Evolutionary conservation across 2,113 vertebrate genomes (phyloP).

Genomic region (Mellivora capensis): DNA sequence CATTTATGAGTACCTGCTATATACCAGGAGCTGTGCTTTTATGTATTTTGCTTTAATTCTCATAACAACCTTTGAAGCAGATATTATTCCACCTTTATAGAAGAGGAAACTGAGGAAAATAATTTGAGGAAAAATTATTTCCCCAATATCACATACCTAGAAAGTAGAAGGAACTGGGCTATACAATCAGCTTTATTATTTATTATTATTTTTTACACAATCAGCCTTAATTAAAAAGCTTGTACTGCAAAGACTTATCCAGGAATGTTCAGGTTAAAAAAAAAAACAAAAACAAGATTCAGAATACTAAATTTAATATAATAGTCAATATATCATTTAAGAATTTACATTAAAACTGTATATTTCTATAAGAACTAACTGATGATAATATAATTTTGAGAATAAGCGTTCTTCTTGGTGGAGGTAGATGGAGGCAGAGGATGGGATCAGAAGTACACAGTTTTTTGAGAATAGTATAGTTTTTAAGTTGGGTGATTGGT

Average conservation of each 20-base stretch:
- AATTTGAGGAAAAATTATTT: conserved; percentile 14
- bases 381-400: conserved; percentile 1
- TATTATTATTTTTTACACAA: not conserved
- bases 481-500: not conserved
- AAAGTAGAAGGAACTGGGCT: not conserved
- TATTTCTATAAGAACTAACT: conserved; percentile 13
- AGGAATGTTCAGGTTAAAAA: not conserved
- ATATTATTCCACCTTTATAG: not conserved
- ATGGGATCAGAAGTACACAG: not conserved
- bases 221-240: not conserved
- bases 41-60: conserved; percentile 21
- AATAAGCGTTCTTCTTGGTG: not conserved
- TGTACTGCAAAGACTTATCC: not conserved
- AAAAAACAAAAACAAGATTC: not conserved
- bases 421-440: not conserved
- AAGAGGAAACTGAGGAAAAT: not conserved
- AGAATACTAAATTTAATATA: not conserved
- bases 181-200: not conserved
- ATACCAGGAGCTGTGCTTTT: not conserved
- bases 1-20: not conserved
- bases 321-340: conserved; percentile 5
- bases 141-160: not conserved
- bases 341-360: conserved; percentile 28
- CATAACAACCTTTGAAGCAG: not conserved
- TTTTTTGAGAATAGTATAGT: not conserved